Evolutionary conservation across 2,113 vertebrate species (phyloP).

Genomic region (Glaucidium brasilianum): DNA sequence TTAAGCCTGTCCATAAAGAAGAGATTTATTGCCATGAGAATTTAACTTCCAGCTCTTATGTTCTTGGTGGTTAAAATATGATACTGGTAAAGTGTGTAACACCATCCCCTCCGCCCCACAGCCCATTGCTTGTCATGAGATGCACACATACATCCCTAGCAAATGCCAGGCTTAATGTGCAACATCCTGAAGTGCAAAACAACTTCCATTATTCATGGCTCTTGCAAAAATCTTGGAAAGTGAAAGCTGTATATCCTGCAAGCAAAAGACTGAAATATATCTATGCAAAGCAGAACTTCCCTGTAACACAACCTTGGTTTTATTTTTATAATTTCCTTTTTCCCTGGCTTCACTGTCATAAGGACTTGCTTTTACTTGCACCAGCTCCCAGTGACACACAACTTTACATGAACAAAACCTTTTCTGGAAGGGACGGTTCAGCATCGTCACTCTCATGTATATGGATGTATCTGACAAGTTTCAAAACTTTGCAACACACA

Average conservation of each 20-base stretch:
- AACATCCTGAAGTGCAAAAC: conserved; percentile 7
- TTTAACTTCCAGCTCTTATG: not conserved
- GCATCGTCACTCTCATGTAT: not conserved
- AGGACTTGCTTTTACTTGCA: conserved; percentile 19
- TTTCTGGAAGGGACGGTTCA: not conserved
- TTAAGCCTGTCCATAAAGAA: not conserved
- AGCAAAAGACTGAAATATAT: conserved; percentile 50
- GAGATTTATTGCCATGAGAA: not conserved
- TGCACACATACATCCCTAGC: not conserved
- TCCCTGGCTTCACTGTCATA: not conserved
- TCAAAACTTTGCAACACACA: conserved; percentile 43
- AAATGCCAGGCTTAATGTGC: not conserved
- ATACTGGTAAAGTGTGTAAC: not conserved
- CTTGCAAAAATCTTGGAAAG: conserved; percentile 61
- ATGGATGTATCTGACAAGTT: not conserved
- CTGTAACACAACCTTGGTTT: not conserved
- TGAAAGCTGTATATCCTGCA: conserved; percentile 45
- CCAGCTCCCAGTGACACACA: not conserved
- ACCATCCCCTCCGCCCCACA: not conserved
- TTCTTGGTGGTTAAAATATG: not conserved
- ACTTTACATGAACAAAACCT: not conserved
- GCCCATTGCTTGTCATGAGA: not conserved
- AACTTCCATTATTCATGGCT: conserved; percentile 27
- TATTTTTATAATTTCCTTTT: conserved; percentile 23
- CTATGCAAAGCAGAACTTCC: conserved; percentile 43